Conservation (phyloP, 1,140 invertebrate genomes). For the Drosophila pandora region DNA sequence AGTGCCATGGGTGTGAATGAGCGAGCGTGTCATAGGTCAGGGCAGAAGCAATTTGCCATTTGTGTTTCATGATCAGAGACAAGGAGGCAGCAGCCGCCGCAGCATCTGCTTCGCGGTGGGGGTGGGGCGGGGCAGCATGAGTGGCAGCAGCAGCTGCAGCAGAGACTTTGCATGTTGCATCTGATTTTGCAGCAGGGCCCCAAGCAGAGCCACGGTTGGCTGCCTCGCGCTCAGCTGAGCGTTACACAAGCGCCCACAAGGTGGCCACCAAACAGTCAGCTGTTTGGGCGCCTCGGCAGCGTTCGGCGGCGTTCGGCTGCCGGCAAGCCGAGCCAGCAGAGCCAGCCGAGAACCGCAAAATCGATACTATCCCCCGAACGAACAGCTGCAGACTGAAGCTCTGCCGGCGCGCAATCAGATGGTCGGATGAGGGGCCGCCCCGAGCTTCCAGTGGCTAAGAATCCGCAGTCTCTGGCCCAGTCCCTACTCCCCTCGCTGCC, state of each 20-base stretch:
- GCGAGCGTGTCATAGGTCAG: slow-evolving; percentile 24
- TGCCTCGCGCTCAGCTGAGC: slow-evolving; percentile 67
- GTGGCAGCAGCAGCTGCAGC: slow-evolving; percentile 2
- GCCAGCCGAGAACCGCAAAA: not conserved
- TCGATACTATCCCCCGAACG: slow-evolving; percentile 1
- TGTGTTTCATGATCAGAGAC: slow-evolving; percentile 11
- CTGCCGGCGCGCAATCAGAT: slow-evolving; percentile 56
- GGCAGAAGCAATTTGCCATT: not conserved
- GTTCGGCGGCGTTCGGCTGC: not conserved
- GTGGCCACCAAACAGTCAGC: slow-evolving; percentile 26
- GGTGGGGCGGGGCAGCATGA: not conserved
- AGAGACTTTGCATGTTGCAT: slow-evolving; percentile 25
- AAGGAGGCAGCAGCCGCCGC: not conserved
- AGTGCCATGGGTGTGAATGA: not conserved
- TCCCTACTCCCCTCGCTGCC: not conserved
- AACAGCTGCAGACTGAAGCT: slow-evolving; percentile 9
- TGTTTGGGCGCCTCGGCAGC: slow-evolving; percentile 47
- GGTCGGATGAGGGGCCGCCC: slow-evolving; percentile 18
- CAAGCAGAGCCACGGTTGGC: slow-evolving; percentile 55
- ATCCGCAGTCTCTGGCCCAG: not conserved
- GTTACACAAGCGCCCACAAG: slow-evolving; percentile 24
- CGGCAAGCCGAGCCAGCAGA: not conserved
- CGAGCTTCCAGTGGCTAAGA: slow-evolving; percentile 8
- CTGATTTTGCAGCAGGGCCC: slow-evolving; percentile 12
- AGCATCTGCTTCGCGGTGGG: not conserved